Base-by-base conservation (phyloP, 2,797 vertebrate species). In the Rhinichthys osculus region DNA sequence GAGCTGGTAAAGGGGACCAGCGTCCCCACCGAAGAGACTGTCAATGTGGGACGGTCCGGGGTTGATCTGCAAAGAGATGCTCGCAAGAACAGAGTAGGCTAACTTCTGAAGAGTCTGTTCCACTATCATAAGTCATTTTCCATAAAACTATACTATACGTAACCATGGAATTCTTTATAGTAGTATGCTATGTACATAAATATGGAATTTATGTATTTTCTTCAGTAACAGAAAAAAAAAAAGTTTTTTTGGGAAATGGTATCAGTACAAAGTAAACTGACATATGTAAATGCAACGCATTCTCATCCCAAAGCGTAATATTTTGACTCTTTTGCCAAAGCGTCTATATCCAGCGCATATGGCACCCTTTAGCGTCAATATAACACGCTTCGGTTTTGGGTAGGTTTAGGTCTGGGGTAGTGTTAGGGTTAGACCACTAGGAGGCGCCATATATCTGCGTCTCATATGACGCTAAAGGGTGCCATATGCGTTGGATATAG, bases 21-120 rank as follows among this genome's bases (percentile, higher is more conserved):
- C 87, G 92, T 94, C 93, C 93, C 92, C 92, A 93, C 85, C 91
- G 91, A 81, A 88, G 81, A 92, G 82, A 82, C 72, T 80, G 10
- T 66, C 72, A 86, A 17, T 52, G 76, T 14, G 35, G 81, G 23
- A 85, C 54, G 8, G n/a, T 38, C 42, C 19, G 19, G 33, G 76
- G 52, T 67, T 40, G 6, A 13, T 59, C 59, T 27, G 40, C 35
- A 62, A 78, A 78, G 54, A 78, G 35, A 27, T 27, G 52, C 52
- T 13, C 3, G 11, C 33, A 59, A 78, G 76, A 59, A 59, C 21
- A 27, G 35, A 27, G 52, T 54, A 38, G 30, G 54, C 30, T 54
- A 35, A 76, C 47, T 35, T 17, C 10, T 13, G 30, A 50, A 50
- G 21, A 57, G 19, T 21, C 21, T 38, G 74, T 38, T n/a, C 50